Evolutionary conservation across 2,888 invertebrate species (phyloP), one percentile per base, ranked within the genome.

Genomic region (Lasioglossum pauxillum): DNA sequence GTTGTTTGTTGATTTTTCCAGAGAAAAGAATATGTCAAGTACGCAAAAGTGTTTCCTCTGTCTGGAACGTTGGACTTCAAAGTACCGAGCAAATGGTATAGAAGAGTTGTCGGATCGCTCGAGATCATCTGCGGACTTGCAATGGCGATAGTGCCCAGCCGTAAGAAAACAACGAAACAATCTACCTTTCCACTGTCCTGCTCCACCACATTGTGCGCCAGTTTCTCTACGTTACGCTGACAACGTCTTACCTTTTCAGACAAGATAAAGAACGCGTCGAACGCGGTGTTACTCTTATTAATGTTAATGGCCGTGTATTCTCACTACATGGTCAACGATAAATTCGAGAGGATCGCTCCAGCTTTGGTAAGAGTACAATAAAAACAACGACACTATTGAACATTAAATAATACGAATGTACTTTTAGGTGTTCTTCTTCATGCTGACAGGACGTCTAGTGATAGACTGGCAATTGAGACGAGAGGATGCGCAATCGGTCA

Each of bases 11-110:
- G 7, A 94, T 95, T 93, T 89, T 97, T 97, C 89, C 96, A 98
- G 98, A 96, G 98, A 94, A 98, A 98, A 95, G 98, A 98, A 95
- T 99, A 98, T 94, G 98, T 98, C n/a, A 98, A 98, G 95, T 98
- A 98, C 95, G 98, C 98, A n/a, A 98, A 98, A 96, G 98, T 98
- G 83, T 98, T 99, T 95, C 98, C 98, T 72, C 95, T 98, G 76
- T 96, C 98, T 75, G 97, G 97, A 90, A 96, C 97, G 84, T 95
- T 98, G 89, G 98, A 98, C 93, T 97, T 98, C 93, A 98, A 98
- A 96, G 96, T 99, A 90, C 98, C 98, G 75, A 98, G 98, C 82
- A 98, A 98, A 96, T 98, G 98, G 98, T 98, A 98, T 95, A 96
- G 98, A 91, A 96, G 98, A 93, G 96, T 97, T 10, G 97, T 98